Conservation (phyloP, 2,113 vertebrate genomes). For the Cyrtonyx montezumae region DNA sequence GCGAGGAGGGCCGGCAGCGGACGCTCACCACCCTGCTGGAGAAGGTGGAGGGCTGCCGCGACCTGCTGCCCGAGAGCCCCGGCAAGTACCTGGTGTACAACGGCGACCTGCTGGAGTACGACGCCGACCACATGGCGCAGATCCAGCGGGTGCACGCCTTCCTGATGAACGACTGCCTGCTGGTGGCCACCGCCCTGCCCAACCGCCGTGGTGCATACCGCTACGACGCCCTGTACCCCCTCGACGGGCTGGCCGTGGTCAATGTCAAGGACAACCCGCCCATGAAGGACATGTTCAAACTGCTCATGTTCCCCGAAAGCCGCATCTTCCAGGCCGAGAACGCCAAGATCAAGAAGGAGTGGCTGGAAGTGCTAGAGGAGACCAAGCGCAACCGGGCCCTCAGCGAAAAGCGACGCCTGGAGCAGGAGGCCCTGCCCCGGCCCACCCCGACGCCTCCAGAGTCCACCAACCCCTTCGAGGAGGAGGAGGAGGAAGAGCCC, state of each 20-base stretch:
- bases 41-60: slow-evolving; percentile 96
- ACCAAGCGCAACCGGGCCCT: slow-evolving; percentile 92
- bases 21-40: slow-evolving; percentile 95
- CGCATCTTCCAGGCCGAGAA: slow-evolving; percentile 98
- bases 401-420: slow-evolving; percentile 85
- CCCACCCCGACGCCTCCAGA: slow-evolving; percentile 68
- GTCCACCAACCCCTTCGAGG: slow-evolving; percentile 88
- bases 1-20: slow-evolving; percentile 92
- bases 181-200: slow-evolving; percentile 92
- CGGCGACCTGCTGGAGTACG: slow-evolving; percentile 93
- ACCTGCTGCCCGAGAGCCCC: slow-evolving; percentile 90
- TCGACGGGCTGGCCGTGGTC: slow-evolving; percentile 93
- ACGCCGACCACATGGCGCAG: slow-evolving; percentile 94
- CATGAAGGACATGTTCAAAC: slow-evolving; percentile 99
- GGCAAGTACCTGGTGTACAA: slow-evolving; percentile 97
- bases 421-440: slow-evolving; percentile 80
- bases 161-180: slow-evolving; percentile 96
- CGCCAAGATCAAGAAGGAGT: slow-evolving; percentile 98
- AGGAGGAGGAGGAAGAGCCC: slow-evolving; percentile 74
- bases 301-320: slow-evolving; percentile 97
- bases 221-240: slow-evolving; percentile 91
- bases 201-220: slow-evolving; percentile 91
- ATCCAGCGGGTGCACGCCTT: slow-evolving; percentile 96
- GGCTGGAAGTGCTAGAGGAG: slow-evolving; percentile 95
- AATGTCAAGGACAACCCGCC: slow-evolving; percentile 98